Base-by-base conservation (phyloP, 2,888 invertebrate genomes). In the Tiliacea aurago region DNA sequence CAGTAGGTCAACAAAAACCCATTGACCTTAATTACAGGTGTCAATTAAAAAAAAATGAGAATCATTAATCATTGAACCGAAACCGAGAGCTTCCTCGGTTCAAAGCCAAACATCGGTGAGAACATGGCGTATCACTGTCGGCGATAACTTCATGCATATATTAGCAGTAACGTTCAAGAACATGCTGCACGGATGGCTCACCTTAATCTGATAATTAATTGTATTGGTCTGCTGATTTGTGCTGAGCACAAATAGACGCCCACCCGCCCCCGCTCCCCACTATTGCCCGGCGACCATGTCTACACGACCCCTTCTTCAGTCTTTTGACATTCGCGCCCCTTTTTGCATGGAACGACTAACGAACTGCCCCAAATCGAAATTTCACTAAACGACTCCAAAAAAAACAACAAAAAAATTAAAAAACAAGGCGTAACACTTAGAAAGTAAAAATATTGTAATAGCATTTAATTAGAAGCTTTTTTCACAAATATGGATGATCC, bases 131-230 rank as follows among this genome's bases (percentile, higher is more conserved):
- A 88, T 90, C 89, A 86, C 87, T 76, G 84, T 75, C 87, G 88
- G 84, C 86, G 90, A 90, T 88, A 89, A 89, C 87, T 92, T 90
- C 89, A 88, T 88, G 87, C 87, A 90, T 90, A 91, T 90, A 91
- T 90, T 88, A 90, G 88, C 87, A 89, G 81, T 84, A 89, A 91
- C 91, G 88, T 91, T 90, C 94, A 94, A 94, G 93, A 94, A 91
- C 93, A 91, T 90, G 90, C 87, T 88, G 88, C 91, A 91, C 88
- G 92, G 92, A 93, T 94, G 90, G 94, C 94, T 95, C 96, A 95
- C 96, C 94, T 96, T 96, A 96, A 96, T 96, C 95, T 94, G 91
- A 95, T 96, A 95, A 96, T 96, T 96, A 96, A 96, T 96, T 95
- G 95, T 95, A 94, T 93, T 91, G 92, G 95, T 94, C 94, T 93